Evolutionary conservation across 2,888 invertebrate genomes (phyloP).

Genomic region (Bimastos eiseni): DNA sequence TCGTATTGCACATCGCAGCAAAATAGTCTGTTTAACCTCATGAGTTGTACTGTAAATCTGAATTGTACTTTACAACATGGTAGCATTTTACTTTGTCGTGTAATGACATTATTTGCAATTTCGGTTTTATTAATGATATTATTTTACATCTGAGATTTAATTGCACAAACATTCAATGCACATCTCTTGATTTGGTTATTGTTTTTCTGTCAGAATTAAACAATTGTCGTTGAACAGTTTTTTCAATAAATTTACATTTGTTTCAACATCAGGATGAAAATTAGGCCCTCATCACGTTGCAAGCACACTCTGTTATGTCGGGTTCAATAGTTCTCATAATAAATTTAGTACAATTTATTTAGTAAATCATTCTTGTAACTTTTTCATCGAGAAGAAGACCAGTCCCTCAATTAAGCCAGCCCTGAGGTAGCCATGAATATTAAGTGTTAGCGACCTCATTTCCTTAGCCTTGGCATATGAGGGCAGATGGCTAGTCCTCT

Average conservation of each 20-base stretch:
- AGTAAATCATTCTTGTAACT: background rate
- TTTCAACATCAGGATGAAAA: background rate
- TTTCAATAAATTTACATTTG: background rate
- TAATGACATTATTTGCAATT: background rate
- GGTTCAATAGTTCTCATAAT: background rate
- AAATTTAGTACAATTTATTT: background rate
- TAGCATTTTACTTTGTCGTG: background rate
- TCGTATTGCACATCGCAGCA: background rate
- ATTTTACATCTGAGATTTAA: background rate
- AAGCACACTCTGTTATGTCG: background rate
- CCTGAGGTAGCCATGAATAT: too few species aligned
- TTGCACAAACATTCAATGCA: background rate
- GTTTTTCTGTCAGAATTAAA: background rate
- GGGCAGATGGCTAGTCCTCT: too few species aligned
- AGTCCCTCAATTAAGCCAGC: background rate
- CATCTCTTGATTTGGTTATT: background rate
- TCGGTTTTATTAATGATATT: background rate
- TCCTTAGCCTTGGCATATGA: too few species aligned
- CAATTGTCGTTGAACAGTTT: background rate
- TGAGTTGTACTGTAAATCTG: background rate
- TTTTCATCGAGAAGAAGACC: too few species aligned
- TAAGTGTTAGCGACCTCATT: too few species aligned
- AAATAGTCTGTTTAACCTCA: background rate
- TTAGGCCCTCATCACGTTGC: background rate
- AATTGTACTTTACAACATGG: background rate